Evolutionary conservation across 2,888 invertebrate species (phyloP), one percentile per base, ranked within the genome.

Genomic region (Nephrotoma guestfalica): DNA sequence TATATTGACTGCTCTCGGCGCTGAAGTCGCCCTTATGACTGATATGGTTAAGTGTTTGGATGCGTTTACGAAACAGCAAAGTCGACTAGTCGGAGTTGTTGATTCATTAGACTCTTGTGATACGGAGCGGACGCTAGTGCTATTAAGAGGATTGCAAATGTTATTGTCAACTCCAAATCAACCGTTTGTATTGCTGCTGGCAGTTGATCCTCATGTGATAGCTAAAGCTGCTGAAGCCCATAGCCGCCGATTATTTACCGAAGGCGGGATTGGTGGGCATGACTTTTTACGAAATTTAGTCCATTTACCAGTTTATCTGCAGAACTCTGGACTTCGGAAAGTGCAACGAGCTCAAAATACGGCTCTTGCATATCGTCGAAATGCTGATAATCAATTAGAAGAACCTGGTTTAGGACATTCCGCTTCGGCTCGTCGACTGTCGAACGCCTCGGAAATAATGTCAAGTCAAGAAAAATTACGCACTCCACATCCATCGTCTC

Each of bases 41-140:
- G 95, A 96, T 89, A 95, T 97, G 94, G 96, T 97, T 88, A 92
- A 96, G 90, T 97, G 98, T 90, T 92, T 99, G 89, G 99, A 99
- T 92, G 96, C 97, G 87, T 97, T 99, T 91, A 97, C 97, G 71
- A 94, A 95, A 15, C 98, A 98, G 90, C 98, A 99, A 91, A 99
- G 98, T 86, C 94, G 99, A 57, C 92, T 99, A 86, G 99, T 99
- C 0, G 96, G 99, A 5, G 96, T 99, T 13, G 97, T 99, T 41
- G 99, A 99, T 91, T 99, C 99, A 1, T 92, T 99, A 88, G 99
- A 99, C 92, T 98, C 97, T 90, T 99, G 99, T 90, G 99, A 99
- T 90, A 98, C 99, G 89, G 98, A 98, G 90, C 97, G 98, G 90
- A 98, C 98, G 41, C 93, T 98, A 3, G 94, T 97, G 40, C 95